These are phyloP conservation scores for Mimachlamys varia DNA, from an alignment of 2,888 invertebrate genomes.

Conservation along the genomic window DNA sequence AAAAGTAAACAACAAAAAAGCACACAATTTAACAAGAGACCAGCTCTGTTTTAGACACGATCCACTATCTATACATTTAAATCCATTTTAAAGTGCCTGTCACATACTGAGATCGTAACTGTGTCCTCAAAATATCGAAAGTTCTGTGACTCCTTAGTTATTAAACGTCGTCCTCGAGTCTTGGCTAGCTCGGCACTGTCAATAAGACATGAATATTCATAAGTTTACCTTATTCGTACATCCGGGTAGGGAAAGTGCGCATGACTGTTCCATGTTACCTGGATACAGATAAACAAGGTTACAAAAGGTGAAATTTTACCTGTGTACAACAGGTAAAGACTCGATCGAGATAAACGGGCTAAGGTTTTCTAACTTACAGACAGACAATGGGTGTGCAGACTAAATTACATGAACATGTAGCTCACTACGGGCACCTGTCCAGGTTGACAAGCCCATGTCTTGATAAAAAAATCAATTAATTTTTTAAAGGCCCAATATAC, in stretches of 20 bases:
- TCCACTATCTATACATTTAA: not conserved
- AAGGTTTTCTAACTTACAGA: not conserved
- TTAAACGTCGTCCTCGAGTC: not conserved
- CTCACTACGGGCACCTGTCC: too few species aligned
- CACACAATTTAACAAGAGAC: constrained; percentile 19
- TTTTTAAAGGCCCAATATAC: too few species aligned
- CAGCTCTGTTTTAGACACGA: constrained; percentile 31
- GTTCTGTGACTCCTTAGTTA: constrained; percentile 2
- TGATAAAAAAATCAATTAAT: too few species aligned
- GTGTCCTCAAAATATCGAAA: constrained; percentile 31
- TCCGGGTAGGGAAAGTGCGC: constrained; percentile 34
- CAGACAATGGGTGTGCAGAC: too few species aligned
- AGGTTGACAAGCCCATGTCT: too few species aligned
- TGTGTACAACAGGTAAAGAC: not conserved
- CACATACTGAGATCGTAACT: not conserved
- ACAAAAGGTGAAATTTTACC: constrained; percentile 19
- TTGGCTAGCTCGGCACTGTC: constrained; percentile 13
- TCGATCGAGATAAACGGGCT: not conserved
- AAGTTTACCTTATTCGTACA: constrained; percentile 27
- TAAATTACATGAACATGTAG: too few species aligned
- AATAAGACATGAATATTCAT: constrained; percentile 32
- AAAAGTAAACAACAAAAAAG: constrained; percentile 30
- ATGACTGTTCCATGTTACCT: not conserved
- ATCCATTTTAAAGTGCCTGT: constrained; percentile 9
- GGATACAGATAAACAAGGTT: constrained; percentile 11